Base-by-base conservation (phyloP, 1,140 invertebrate species). In the Homalodisca vitripennis region DNA sequence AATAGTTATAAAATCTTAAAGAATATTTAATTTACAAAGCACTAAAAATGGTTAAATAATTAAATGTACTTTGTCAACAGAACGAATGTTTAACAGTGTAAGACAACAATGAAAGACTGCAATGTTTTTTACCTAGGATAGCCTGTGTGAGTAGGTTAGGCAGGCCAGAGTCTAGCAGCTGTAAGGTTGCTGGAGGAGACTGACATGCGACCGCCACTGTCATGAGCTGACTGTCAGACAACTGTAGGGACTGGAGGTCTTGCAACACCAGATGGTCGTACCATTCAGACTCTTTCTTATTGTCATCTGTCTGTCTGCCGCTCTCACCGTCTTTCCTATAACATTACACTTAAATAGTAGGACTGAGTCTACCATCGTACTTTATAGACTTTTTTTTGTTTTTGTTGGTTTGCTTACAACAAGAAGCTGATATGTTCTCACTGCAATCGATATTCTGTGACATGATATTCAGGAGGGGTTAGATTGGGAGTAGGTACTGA, bases 121-220 rank as follows among this genome's bases (percentile, higher is more conserved):
- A 55, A 10, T 12, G 22, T 55, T 79, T 34, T 22, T 69, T 69
- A 79, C 78, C 80, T 66, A 76, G 82, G 57, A 89, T 84, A 14
- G 81, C 83, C 66, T 80, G 79, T 32, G 85, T 85, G 20, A 92
- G 75, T 14, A 89, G 78, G n/a, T 86, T 82, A 0, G 91, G 91
- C 68, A 95, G 82, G 47, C 89, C 87, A 0, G 89, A 93, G 77
- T 90, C 87, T 30, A 95, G 84, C 47, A 95, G 80, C 74, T 90
- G 87, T 67, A 85, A 84, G 57, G 91, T 88, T 47, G 89, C 89
- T 24, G 86, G 83, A 0, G 88, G 85, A 2, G 92, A 94, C 78
- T 92, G 87, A 70, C 90, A 89, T 2, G 89, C 88, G 47, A 88
- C 80, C 3, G 91, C 90, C 13, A 93, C 82, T 1, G 89, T 92